Conservation (phyloP, 2,797 vertebrate genomes). For the Melanotaenia boesemani region DNA sequence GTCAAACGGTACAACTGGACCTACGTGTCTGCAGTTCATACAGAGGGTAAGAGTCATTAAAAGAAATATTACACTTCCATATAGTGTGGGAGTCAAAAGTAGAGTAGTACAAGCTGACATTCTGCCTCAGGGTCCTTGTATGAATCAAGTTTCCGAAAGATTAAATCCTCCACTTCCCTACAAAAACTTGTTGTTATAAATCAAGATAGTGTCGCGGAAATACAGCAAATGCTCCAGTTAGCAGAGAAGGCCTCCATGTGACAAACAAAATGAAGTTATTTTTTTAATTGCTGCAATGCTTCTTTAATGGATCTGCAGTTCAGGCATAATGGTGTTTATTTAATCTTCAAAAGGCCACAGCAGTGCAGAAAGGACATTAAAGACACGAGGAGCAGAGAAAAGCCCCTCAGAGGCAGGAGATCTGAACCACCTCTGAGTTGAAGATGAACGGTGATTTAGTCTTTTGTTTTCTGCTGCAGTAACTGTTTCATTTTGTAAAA, state of each 20-base stretch:
- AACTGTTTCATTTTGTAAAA: not conserved
- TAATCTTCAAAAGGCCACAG: not conserved
- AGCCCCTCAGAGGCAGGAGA: not conserved
- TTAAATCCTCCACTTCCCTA: not conserved
- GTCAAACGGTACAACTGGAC: slow-evolving; percentile 99
- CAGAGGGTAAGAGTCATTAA: slow-evolving; percentile 89
- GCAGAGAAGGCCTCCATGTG: not conserved
- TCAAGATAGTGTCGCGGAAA: not conserved
- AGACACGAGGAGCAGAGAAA: not conserved
- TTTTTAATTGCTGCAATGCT: not conserved
- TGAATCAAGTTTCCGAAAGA: not conserved
- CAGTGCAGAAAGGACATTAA: slow-evolving; percentile 8
- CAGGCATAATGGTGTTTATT: not conserved
- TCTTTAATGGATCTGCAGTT: not conserved
- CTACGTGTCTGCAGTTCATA: slow-evolving; percentile 97
- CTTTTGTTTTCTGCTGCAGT: not conserved
- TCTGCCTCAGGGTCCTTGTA: not conserved
- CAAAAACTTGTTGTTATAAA: not conserved
- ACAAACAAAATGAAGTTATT: not conserved
- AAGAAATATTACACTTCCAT: not conserved
- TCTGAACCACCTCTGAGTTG: not conserved
- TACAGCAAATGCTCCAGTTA: not conserved
- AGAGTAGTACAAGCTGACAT: not conserved
- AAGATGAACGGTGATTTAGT: not conserved
- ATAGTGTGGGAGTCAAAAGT: not conserved